Base-by-base conservation (phyloP, 2,888 invertebrate species). In the Xiphydria camelus region DNA sequence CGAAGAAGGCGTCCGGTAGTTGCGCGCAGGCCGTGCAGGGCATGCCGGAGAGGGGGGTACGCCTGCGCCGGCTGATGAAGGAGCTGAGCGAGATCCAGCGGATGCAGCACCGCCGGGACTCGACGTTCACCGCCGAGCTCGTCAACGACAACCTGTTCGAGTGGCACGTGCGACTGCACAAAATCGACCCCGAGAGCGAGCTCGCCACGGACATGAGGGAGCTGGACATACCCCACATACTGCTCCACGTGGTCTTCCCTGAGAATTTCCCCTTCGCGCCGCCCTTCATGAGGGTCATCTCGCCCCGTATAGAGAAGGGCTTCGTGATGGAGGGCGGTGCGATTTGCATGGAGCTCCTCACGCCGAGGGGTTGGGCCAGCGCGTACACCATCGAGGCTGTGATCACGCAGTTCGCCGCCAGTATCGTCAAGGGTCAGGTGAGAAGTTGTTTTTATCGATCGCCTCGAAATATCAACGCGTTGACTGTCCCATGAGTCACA, bases 271-370 rank as follows among this genome's bases (percentile, higher is more conserved):
- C 92, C 29, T 92, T 92, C 68, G 88, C 89, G 26, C 92, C 92
- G 39, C 92, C 92, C 29, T 92, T 92, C 75, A 82, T 84, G 80
- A 73, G 83, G 37, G 83, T 84, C 5, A 81, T 84, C 31, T 79
- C 83, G 10, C 89, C 89, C 5, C 79, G 86, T 72, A 87, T 89
- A 78, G 88, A 88, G 68, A 87, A 87, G 70, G 91, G 91, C 25
- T 92, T 91, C 70, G 91, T 92, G 17, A 91, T 92, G 91, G 91
- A 91, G 77, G 91, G 91, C 45, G 91, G 91, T 25, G 91, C 91
- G 32, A 92, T 92, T 66, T 91, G 91, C 69, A 91, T 92, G 91
- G 91, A 92, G 72, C 77, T 92, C 48, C 78, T 92, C 45, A 92
- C 91, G 12, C 91, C 91, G 0, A 80, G 89, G 39, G 91, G 91